A percentile compares a stretch with the other conserved stretches of the same genome.
These are phyloP conservation scores for Balaeniceps rex DNA, from an alignment of 2,113 vertebrate genomes.

Conservation along the genomic window DNA sequence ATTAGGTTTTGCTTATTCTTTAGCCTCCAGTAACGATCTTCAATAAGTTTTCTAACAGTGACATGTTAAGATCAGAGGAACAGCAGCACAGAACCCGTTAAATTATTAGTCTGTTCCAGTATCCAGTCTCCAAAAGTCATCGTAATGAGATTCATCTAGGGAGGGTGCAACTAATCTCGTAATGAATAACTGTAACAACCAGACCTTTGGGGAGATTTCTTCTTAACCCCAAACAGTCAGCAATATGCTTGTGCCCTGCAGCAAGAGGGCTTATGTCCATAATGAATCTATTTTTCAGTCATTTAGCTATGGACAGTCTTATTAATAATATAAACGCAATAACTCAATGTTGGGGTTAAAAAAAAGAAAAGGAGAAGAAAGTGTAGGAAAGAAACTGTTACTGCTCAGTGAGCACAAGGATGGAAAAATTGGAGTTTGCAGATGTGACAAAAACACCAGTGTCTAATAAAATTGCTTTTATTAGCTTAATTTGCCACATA, in stretches of 20 bases:
- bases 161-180: slow-evolving; percentile 27
- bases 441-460: slow-evolving; percentile 10
- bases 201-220: slow-evolving; percentile 25
- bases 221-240: slow-evolving; percentile 22
- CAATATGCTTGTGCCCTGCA: neutral
- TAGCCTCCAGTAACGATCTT: neutral
- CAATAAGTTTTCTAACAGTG: neutral
- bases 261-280: slow-evolving; percentile 23
- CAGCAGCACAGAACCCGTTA: neutral
- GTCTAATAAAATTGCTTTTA: slow-evolving; percentile 47
- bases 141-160: neutral
- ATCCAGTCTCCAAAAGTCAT: neutral
- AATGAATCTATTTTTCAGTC: slow-evolving; percentile 29
- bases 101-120: slow-evolving; percentile 27
- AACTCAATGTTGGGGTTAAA: neutral
- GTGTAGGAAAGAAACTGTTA: neutral
- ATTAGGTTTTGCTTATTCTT: neutral
- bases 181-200: slow-evolving; percentile 24
- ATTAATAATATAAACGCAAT: slow-evolving; percentile 46
- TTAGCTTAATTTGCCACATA: slow-evolving; percentile 59
- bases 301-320: slow-evolving; percentile 21
- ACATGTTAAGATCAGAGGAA: neutral
- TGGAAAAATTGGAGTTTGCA: slow-evolving; percentile 10
- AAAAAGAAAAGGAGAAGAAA: neutral
- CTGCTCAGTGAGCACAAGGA: neutral